Base-by-base conservation (phyloP, 2,113 vertebrate genomes). In the Heterocephalus glaber region DNA sequence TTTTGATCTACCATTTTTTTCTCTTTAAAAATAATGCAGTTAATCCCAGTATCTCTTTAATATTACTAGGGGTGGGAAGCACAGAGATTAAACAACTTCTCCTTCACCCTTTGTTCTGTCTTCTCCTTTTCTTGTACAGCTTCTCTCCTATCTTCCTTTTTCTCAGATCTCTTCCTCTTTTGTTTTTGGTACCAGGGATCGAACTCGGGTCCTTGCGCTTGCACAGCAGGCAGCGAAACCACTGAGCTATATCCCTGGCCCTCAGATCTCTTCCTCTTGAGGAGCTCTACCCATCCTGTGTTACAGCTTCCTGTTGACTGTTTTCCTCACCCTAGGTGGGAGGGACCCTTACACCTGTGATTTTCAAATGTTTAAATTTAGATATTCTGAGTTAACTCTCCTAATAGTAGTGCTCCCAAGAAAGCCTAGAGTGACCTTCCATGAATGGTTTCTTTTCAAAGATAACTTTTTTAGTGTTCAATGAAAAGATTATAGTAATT, bases 361-460 rank as follows among this genome's bases (percentile, higher is more conserved):
- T 93, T 93, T 84, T 94, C 41, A 92, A 74, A 76, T 33, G 17
- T 77, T 97, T 93, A 92, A 58, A 92, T 81, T 91, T 93, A 96
- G 94, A 72, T 60, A 54, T 92, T 65, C 61, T 66, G 74, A 91
- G 49, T 83, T 93, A 87, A 90, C 35, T 95, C 47, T 74, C 38
- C 60, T 70, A 79, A 26, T 30, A 74, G 38, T 19, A 70, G 54
- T 54, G 30, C 41, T 93, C 26, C 63, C 88, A 28, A 70, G 28
- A 93, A 35, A 86, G 30, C 49, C 86, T 35, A 82, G 76, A 52
- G 80, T 13, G 38, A 66, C 76, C 65, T 87, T 86, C 92, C 44
- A 24, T 60, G 72, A 87, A 65, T 47, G 79, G 41, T 88, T 14
- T 92, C 76, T 95, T 90, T 63, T 95, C 52, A 89, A 17, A 92